A percentile compares a stretch with the other conserved stretches of the same genome.
Conservation (phyloP, 2,797 vertebrate species). For the Margarornis squamiger region DNA sequence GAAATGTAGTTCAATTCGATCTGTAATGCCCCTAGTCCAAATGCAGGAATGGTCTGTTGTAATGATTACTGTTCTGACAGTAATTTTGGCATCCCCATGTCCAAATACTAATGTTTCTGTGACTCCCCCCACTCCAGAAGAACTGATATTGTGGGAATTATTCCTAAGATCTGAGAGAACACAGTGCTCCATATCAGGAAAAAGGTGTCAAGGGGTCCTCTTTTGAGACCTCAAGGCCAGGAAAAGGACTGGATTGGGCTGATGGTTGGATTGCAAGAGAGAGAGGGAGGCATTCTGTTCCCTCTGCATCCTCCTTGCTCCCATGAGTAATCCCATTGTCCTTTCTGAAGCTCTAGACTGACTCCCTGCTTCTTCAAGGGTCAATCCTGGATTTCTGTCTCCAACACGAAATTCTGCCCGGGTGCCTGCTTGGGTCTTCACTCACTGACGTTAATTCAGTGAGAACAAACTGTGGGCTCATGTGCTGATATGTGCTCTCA, state of each 20-base stretch:
- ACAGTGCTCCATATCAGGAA: background rate
- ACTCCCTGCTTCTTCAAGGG: background rate
- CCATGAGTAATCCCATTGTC: background rate
- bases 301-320: background rate
- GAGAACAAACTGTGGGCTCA: background rate
- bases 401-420: background rate
- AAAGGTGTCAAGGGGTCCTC: background rate
- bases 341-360: background rate
- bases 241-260: background rate
- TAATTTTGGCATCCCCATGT: background rate
- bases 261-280: background rate
- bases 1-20: background rate
- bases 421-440: background rate
- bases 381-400: background rate
- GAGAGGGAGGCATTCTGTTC: background rate
- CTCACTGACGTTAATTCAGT: background rate
- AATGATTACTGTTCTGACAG: background rate
- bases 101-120: background rate
- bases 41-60: background rate
- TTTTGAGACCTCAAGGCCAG: background rate
- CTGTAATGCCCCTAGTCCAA: background rate
- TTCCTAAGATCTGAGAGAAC: background rate
- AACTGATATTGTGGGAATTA: background rate
- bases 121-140: background rate
- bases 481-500: background rate